Evolutionary conservation across 2,797 vertebrate species (phyloP), one percentile per base, ranked within the genome.

Genomic region (Rachycentron canadum): DNA sequence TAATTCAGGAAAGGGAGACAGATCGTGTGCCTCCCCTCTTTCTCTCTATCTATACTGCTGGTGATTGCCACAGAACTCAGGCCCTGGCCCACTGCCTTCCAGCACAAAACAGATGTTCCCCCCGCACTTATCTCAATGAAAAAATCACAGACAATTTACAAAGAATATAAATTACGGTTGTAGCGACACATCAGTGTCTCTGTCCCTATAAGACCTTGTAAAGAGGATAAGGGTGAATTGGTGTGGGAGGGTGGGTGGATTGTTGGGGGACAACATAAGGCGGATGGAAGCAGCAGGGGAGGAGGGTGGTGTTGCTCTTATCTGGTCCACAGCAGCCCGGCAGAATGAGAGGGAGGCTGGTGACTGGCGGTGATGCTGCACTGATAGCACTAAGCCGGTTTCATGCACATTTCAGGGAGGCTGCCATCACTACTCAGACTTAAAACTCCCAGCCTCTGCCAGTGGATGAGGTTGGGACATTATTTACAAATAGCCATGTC

Each of bases 131-230:
- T 95, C 93, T 92, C 84, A 91, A 94, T 91, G 83, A 91, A 92
- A 91, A 94, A 93, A 92, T 91, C 89, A 84, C 88, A 93, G 90
- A 94, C 93, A 92, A 94, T 95, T 94, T 94, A 93, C 93, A 95
- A 94, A 94, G 91, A 93, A 94, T 91, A 93, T 94, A 94, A 94
- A 95, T 95, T 88, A 94, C 84, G 64, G 82, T 78, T 85, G 92
- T 89, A 82, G 89, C 89, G 60, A 62, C 88, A 91, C 85, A 86
- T 85, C 87, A 87, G 69, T 82, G 89, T 90, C 90, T 85, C 70
- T 90, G 89, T 90, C 92, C 91, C 88, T 84, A 82, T 62, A 90
- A 92, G 91, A 92, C 91, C 91, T 88, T 89, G 89, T 87, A 85
- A 86, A 88, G 86, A 89, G 91, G 91, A 92, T 89, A 89, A 89